Evolutionary conservation across 2,113 vertebrate genomes (phyloP), one percentile per base, ranked within the genome.

Genomic region (Piliocolobus tephrosceles): DNA sequence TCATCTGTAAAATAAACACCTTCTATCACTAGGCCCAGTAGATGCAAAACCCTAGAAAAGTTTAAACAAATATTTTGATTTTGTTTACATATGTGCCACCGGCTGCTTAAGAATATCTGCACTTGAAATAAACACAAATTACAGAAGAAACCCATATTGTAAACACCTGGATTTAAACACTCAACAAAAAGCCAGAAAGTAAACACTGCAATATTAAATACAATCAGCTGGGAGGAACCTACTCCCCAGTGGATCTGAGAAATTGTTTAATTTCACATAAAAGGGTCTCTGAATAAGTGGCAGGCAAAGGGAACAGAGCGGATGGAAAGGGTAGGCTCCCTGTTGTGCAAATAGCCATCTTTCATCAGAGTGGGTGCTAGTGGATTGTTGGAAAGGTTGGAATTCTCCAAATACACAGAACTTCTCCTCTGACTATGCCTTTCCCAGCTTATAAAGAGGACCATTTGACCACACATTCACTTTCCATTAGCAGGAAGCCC

Each of bases 111-210:
- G 94, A 64, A 83, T 94, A 81, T 57, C 32, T 38, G 61, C 27
- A 75, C 27, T 86, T 87, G 61, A 27, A 27, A 82, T 86, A 89
- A 89, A 80, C 4, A 45, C 45, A 95, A 96, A 91, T 97, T 90
- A 82, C 25, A 79, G 57, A 95, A 89, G 70, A 91, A 93, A 55
- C 27, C 10, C 47, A 73, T 83, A 90, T 76, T 86, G n/a, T 95
- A 95, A 98, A 98, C 96, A 94, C 96, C 96, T 96, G 92, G 87
- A 96, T 95, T 97, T 95, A 95, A 91, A 96, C 79, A 52, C 78
- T 91, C 79, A 96, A 40, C 40, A 58, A 81, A 90, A 94, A 97
- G 40, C 47, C 84, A 93, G 88, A 88, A 97, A 96, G 89, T 96
- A 97, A 96, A 97, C 85, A 96, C 11, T 9, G 35, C 4, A 80